Evolutionary conservation across 2,113 vertebrate genomes (phyloP).

Genomic region (Actinemys pallida): DNA sequence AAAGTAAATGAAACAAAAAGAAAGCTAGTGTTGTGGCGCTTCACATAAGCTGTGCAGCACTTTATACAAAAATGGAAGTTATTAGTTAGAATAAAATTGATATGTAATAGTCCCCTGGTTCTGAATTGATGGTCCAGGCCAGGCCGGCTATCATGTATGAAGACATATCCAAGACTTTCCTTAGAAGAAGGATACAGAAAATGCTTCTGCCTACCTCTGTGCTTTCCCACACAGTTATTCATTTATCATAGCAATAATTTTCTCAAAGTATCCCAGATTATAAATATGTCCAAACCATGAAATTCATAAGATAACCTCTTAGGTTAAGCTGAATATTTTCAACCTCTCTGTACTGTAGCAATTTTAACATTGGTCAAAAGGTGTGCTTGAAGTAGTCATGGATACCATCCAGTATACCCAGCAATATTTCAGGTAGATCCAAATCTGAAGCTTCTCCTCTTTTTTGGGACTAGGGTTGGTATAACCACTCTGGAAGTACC

Average conservation of each 20-base stretch:
- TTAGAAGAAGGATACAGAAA: not conserved
- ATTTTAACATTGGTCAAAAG: not conserved
- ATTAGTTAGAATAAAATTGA: not conserved
- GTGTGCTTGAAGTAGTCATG: not conserved
- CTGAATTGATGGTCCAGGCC: not conserved
- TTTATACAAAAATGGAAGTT: not conserved
- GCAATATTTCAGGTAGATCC: not conserved
- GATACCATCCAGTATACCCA: not conserved
- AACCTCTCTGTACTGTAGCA: not conserved
- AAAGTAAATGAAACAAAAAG: not conserved
- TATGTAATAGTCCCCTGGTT: not conserved
- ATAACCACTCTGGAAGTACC: not conserved
- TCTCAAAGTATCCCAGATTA: not conserved
- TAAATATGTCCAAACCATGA: not conserved
- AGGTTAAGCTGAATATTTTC: not conserved
- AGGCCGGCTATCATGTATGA: conserved; percentile 7
- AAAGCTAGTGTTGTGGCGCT: not conserved
- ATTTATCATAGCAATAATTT: conserved; percentile 28
- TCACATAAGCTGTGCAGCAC: not conserved
- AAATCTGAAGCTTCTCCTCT: not conserved
- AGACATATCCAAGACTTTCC: not conserved
- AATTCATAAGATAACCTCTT: not conserved
- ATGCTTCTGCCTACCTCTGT: not conserved
- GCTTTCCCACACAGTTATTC: not conserved
- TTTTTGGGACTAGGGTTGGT: not conserved